Base-by-base conservation (phyloP, 2,797 vertebrate species). In the Rhabdomys pumilio region DNA sequence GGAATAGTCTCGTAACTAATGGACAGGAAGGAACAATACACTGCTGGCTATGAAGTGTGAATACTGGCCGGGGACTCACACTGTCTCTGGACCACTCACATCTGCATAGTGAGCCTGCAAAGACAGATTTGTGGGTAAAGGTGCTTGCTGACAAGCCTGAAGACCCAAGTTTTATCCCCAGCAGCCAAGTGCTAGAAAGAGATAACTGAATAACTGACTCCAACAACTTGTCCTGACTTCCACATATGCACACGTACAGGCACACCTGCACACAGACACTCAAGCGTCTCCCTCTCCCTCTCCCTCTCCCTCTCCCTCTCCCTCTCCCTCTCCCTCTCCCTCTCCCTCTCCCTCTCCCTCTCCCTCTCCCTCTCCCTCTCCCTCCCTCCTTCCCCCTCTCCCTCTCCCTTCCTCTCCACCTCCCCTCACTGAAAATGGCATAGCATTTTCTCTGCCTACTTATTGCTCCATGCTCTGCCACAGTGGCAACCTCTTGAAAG, bases 11-110 rank as follows among this genome's bases (percentile, higher is more conserved):
- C 92, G 29, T 72, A 59, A 22, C 13, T 34, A 34, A 69, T 17
- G 31, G 53, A 7, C 75, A 65, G 81, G 72, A 92, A 85, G 31
- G 44, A 4, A 57, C 14, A 79, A 15, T 76, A 20, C 20, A 24
- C 90, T 79, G 75, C 82, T 67, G 76, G 50, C 57, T 63, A 3
- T 72, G 63, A 93, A 65, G 96, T 81, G 47, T 63, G 19, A 65
- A 75, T 26, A n/a, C 10, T n/a, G 29, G 6, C 26, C 53, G 15
- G 20, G 63, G 75, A 50, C 11, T 47, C 24, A 44, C 34, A 50
- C 29, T 55, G 17, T 67, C 24, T 2, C 19, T 26, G 17, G 22
- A 57, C 13, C 53, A 7, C 53, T 29, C 69, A 50, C 47, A 0
- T 73, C 53, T n/a, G 8, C 44, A 55, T 1, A 73, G 50, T 19